Evolutionary conservation across 2,113 vertebrate genomes (phyloP), one percentile per base, ranked within the genome.

Genomic region (Mus pahari): DNA sequence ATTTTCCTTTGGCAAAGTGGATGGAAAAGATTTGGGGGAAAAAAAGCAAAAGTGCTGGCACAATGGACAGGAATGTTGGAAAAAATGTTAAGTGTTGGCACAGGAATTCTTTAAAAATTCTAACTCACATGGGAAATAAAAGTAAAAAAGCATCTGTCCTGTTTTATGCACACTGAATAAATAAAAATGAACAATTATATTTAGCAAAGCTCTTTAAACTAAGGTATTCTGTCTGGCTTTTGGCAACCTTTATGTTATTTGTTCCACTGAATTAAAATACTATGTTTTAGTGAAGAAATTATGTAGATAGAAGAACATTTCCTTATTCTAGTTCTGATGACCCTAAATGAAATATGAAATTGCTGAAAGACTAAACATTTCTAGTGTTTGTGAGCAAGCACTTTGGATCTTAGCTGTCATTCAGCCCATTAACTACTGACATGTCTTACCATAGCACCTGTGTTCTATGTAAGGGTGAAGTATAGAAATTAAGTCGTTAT

Each of bases 331-430:
- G 88, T 97, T 98, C 96, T 98, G 96, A 98, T 98, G 97, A 97
- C 95, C 96, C 90, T 96, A 91, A n/a, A 96, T 97, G 84, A 97
- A 97, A 97, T 92, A 82, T 89, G 71, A 96, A 94, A 55, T 66
- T 95, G 97, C 94, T 48, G 98, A 98, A 98, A 99, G 97, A 98
- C 98, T 99, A 98, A 99, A 98, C 98, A 98, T 92, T 97, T 97
- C 95, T 98, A 92, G 81, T 94, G 48, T 75, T 97, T 93, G 97
- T 96, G 97, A 98, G 92, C 79, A 92, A 96, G 81, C 98, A 97
- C 97, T 98, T 95, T 94, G 78, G 78, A 94, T 90, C 81, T 94
- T 88, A 86, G 97, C 20, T 95, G 92, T 96, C 64, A 62, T 11
- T 97, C 42, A 68, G 12, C 12, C 28, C 88, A 70, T 39, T 94